A percentile compares a stretch with the other conserved stretches of the same genome.
phyloP scores from a whole-genome alignment of 2,888 invertebrate species.

The Apotomis betuletana region DNA sequence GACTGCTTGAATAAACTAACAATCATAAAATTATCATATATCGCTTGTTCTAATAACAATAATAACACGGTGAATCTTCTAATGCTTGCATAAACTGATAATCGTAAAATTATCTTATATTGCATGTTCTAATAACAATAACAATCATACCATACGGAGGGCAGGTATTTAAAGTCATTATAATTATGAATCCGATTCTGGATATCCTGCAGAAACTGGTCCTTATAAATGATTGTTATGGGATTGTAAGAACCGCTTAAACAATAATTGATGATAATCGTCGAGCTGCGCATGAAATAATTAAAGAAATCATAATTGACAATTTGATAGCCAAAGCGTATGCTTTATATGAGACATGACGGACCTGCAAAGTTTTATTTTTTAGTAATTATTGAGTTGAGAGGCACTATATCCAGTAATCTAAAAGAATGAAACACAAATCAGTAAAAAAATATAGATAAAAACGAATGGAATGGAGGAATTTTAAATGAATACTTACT shows the following conservation, averaged over 20 bases:
- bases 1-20: neutral
- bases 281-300: neutral
- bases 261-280: constrained; percentile 12
- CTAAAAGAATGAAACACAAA: constrained; percentile 41
- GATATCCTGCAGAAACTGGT: neutral
- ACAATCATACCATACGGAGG: constrained; percentile 2
- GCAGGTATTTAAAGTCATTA: constrained; percentile 15
- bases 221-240: neutral
- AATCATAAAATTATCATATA: neutral
- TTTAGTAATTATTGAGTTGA: neutral
- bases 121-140: constrained; percentile 4
- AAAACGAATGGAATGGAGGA: too few relatives aligned
- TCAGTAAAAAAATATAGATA: too few relatives aligned
- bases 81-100: too few relatives aligned
- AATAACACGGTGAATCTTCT: neutral
- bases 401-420: too few relatives aligned
- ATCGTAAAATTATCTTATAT: neutral
- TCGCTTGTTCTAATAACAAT: constrained; percentile 1
- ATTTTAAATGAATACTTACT: constrained; percentile 56
- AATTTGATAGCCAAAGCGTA: constrained; percentile 1
- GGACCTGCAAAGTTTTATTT: neutral
- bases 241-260: neutral
- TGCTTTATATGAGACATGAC: neutral
- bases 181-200: constrained; percentile 12
- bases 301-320: neutral